Conservation (phyloP, 1,140 invertebrate genomes). For the Drosophila athabasca region DNA sequence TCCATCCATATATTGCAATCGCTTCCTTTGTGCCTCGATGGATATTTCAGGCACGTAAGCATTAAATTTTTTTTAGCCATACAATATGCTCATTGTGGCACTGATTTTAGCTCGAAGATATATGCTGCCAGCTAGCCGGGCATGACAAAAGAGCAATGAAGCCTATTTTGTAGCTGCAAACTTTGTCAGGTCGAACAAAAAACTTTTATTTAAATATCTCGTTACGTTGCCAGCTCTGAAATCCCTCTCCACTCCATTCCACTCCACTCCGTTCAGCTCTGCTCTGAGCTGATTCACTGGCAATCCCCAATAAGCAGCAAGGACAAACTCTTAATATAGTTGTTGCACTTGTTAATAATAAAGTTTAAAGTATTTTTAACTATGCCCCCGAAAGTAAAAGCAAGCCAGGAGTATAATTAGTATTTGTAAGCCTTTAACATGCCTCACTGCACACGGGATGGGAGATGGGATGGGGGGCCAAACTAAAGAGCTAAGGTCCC, state of each 20-base stretch:
- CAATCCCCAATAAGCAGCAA: background rate
- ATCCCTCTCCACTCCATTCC: background rate
- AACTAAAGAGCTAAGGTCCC: conserved; percentile 29
- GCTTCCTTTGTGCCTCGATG: conserved; percentile 34
- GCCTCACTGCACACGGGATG: conserved; percentile 37
- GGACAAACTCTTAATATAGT: conserved; percentile 21
- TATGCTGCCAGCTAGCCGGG: conserved; percentile 29
- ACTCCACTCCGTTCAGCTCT: background rate
- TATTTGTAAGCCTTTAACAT: conserved; percentile 60
- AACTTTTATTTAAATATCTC: conserved; percentile 63
- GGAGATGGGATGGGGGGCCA: background rate
- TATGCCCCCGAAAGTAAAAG: conserved; percentile 43
- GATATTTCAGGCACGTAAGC: conserved; percentile 69
- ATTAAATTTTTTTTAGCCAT: conserved; percentile 59
- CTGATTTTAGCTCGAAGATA: conserved; percentile 68
- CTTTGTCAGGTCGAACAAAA: conserved; percentile 44
- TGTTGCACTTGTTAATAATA: conserved; percentile 52
- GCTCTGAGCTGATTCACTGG: background rate
- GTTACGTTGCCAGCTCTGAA: background rate
- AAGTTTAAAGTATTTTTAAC: conserved; percentile 46
- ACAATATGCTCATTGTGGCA: conserved; percentile 65
- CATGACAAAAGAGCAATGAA: conserved; percentile 71
- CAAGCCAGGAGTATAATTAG: conserved; percentile 55
- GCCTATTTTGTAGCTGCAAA: conserved; percentile 64
- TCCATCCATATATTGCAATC: conserved; percentile 43